Evolutionary conservation across 2,113 vertebrate species (phyloP), one percentile per base, ranked within the genome.

Genomic region (Zosterops japonicus): DNA sequence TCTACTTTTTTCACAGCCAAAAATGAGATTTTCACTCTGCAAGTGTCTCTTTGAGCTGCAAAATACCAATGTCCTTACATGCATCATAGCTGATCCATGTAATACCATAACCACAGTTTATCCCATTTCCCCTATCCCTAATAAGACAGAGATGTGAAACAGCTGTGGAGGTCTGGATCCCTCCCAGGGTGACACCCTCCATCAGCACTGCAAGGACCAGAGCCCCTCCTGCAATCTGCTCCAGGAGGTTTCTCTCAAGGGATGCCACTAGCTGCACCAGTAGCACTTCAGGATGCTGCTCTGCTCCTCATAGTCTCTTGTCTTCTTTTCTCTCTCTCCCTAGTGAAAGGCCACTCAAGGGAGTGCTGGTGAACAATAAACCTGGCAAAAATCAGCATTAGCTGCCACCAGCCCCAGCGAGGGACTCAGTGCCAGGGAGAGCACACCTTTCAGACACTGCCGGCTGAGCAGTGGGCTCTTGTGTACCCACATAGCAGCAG

Each of bases 41-140:
- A 92, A 83, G 46, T 57, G 28, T 70, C 83, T 88, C 68, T 90
- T 88, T 78, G 8, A 92, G 76, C 64, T 91, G 53, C 90, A 71
- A 74, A 96, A 95, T 94, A 77, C 85, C 88, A 23, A 24, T 78
- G 69, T 83, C 88, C 76, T 96, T 94, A 93, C 93, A 63, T 55
- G 36, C 59, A 88, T 94, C 76, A 13, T 61, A 93, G 90, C 90
- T 93, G 94, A 87, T 83, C 96, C 72, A 87, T 65, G 36, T 93
- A 68, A 87, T 87, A 39, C 65, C 76, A 35, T 52, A 81, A 71
- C 85, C 79, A 14, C 6, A 49, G 47, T 67, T 94, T 94, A 90
- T 92, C 83, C 92, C 77, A 11, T 93, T 93, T 95, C 87, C 74
- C 92, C 44, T 53, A 0, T 75, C 76, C 88, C 57, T 83, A 89